Evolutionary conservation across 2,797 vertebrate genomes (phyloP).

Genomic region (Tamandua tetradactyla): DNA sequence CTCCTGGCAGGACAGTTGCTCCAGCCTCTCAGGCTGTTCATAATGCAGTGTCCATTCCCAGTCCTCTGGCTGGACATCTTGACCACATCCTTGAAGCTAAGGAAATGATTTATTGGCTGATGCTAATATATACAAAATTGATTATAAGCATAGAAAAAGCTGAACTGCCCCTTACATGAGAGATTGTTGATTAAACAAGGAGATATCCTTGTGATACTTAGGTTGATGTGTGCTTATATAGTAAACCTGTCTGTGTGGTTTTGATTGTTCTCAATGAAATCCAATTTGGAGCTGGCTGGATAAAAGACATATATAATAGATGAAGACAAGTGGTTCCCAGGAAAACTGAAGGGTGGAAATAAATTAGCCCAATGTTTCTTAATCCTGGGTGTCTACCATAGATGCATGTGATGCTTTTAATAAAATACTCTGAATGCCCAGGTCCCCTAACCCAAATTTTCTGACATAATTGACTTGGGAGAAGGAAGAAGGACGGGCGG

Average conservation of each 20-base stretch:
- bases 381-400: not conserved
- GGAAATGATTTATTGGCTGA: not conserved
- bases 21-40: not conserved
- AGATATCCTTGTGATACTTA: not conserved
- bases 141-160: not conserved
- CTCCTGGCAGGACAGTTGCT: not conserved
- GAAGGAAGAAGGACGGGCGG: not conserved
- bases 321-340: not conserved
- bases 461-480: not conserved
- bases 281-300: not conserved
- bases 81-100: not conserved
- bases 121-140: not conserved
- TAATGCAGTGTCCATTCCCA: not conserved
- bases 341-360: not conserved
- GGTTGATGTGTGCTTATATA: not conserved
- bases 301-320: not conserved
- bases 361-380: not conserved
- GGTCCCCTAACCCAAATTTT: not conserved
- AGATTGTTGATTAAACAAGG: not conserved
- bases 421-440: not conserved
- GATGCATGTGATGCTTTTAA: not conserved
- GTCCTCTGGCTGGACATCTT: not conserved
- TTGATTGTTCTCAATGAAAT: conserved; percentile 12
- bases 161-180: not conserved
- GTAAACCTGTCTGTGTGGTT: not conserved